phyloP scores from a whole-genome alignment of 1,140 invertebrate genomes.

The Drosophila ogumai region DNA sequence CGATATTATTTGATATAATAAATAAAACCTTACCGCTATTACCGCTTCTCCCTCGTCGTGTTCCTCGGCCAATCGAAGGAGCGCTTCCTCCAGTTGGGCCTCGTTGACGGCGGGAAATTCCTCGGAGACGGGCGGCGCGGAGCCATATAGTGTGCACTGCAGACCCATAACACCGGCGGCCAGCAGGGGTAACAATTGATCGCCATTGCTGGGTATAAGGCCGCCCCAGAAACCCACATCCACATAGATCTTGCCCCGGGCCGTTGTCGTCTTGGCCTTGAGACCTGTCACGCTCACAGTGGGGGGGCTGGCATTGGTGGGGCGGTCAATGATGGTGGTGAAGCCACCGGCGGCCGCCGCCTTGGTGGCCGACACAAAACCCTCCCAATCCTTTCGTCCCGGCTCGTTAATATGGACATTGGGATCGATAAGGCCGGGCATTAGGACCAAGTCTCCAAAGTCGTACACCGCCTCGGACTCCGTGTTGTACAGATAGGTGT shows the following conservation, averaged over 20 bases:
- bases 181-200: conserved; percentile 87
- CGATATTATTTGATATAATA: not conserved
- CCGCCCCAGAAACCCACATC: conserved; percentile 92
- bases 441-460: conserved; percentile 87
- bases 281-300: conserved; percentile 88
- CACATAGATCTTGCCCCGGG: conserved; percentile 87
- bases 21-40: conserved; percentile 39
- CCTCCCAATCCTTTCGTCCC: conserved; percentile 91
- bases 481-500: conserved; percentile 77
- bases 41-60: conserved; percentile 43
- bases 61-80: conserved; percentile 44
- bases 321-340: conserved; percentile 91
- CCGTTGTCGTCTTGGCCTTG: conserved; percentile 87
- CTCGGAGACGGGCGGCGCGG: conserved; percentile 67
- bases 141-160: conserved; percentile 90
- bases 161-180: conserved; percentile 90
- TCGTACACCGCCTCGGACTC: conserved; percentile 86
- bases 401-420: conserved; percentile 96
- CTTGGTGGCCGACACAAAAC: conserved; percentile 89
- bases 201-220: conserved; percentile 87
- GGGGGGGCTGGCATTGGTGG: conserved; percentile 90
- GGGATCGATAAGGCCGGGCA: conserved; percentile 94
- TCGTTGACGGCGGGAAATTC: conserved; percentile 85
- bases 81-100: conserved; percentile 80
- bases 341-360: conserved; percentile 90